Evolutionary conservation across 2,888 invertebrate genomes (phyloP).

Genomic region (Tetragnatha montana): DNA sequence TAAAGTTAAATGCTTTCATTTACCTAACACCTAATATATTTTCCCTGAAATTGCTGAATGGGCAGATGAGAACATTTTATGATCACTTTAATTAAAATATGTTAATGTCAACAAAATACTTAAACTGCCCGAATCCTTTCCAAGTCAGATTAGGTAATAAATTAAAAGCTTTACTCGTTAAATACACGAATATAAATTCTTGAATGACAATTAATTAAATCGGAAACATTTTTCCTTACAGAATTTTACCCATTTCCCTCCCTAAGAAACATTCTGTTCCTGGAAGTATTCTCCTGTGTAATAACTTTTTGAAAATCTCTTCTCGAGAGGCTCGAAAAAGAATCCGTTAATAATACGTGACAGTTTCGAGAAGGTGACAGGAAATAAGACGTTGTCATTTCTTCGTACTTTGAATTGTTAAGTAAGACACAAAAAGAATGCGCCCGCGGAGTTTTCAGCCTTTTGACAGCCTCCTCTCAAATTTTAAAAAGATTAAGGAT

Average conservation of each 20-base stretch:
- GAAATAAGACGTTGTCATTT: constrained; percentile 6
- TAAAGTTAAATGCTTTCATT: too few species aligned
- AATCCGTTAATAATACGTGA: constrained; percentile 7
- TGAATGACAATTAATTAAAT: not conserved
- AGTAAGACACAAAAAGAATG: not conserved
- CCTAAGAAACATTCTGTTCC: not conserved
- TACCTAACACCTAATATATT: too few species aligned
- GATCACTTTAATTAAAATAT: not conserved
- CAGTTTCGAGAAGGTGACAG: constrained; percentile 15
- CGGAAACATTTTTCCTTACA: not conserved
- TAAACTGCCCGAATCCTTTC: not conserved
- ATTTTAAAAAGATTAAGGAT: constrained; percentile 6
- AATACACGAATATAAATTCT: not conserved
- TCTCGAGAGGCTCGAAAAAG: not conserved
- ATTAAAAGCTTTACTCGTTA: not conserved
- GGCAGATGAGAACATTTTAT: too few species aligned
- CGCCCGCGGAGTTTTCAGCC: constrained; percentile 10
- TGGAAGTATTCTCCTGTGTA: not conserved
- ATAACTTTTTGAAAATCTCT: not conserved
- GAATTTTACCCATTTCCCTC: not conserved
- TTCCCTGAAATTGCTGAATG: too few species aligned
- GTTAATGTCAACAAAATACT: not conserved
- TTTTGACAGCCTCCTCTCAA: constrained; percentile 17
- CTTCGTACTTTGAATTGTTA: constrained; percentile 1
- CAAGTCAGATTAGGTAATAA: not conserved